Evolutionary conservation across 1,140 invertebrate species (phyloP), one percentile per base, ranked within the genome.

Genomic region (Cotesia chilonis): DNA sequence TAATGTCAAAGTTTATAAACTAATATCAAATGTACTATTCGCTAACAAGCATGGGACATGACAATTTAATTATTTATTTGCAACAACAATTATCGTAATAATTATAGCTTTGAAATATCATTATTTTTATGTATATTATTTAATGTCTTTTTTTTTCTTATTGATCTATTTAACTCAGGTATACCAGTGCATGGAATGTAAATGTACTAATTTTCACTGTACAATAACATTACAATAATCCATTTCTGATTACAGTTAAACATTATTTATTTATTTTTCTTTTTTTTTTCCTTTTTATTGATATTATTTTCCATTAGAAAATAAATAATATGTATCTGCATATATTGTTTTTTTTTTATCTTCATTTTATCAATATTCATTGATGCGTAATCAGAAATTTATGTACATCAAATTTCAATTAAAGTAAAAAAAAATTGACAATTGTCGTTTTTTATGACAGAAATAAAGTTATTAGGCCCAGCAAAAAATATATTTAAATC

Each of bases 151-250:
- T 38, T 14, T 64, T 60, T 68, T 36, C 7, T 35, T n/a, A 9
- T 72, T 10, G 37, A 57, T 28, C 67, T 52, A 70, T 68, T 73
- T 38, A 68, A 74, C 55, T 78, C 73, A 70, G 66, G 74, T 71
- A 64, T 78, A 76, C 74, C 72, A 73, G 70, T 78, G 78, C 78
- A 76, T 70, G 51, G 28, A 37, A 17, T 41, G 67, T 60, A 74
- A 74, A 77, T 75, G 78, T 78, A 81, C 54, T 78, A 75, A 60
- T 79, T 70, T 76, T 79, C 47, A 77, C 79, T 82, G 79, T 82
- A 82, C 81, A 82, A 77, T 82, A 82, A 82, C 80, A 80, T 82
- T 82, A 82, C 76, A 77, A 80, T 82, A 84, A 77, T 78, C 68
- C 75, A 82, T 75, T 79, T 79, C 67, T 76, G 72, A 74, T 38